Percentiles rank a stretch among this genome's conserved stretches.
Conservation (phyloP, 2,888 invertebrate species). For the Thymelicus acteon region DNA sequence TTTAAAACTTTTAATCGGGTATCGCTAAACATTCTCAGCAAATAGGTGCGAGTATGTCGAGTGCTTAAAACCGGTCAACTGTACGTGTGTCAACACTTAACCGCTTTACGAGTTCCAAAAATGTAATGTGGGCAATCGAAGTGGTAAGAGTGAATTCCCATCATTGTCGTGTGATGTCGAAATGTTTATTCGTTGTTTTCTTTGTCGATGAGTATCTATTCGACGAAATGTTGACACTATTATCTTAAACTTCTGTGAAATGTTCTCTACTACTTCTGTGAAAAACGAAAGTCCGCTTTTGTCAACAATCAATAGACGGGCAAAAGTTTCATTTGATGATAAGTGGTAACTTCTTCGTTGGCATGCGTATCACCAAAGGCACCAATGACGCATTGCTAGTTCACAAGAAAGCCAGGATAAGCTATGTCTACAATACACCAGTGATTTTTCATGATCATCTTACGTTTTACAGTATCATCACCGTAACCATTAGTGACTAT, state of each 20-base stretch:
- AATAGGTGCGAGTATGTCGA: conserved; percentile 4
- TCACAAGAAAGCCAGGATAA: no score
- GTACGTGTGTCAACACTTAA: conserved; percentile 13
- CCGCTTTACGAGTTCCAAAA: not conserved
- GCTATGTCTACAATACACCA: no score
- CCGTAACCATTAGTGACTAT: no score
- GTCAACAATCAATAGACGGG: no score
- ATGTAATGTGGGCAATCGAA: conserved; percentile 7
- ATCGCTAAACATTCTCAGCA: conserved; percentile 30
- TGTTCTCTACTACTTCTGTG: no score
- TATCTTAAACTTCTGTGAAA: not conserved
- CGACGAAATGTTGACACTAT: not conserved
- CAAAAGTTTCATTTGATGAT: no score
- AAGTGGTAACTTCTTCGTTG: no score
- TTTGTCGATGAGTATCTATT: not conserved
- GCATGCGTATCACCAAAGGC: no score
- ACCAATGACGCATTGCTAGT: no score
- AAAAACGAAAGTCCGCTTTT: no score
- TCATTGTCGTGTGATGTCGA: conserved; percentile 7
- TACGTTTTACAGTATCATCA: no score
- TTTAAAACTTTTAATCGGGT: conserved; percentile 28
- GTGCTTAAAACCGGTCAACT: conserved; percentile 28
- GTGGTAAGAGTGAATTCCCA: conserved; percentile 3
- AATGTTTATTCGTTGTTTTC: not conserved
- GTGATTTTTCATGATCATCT: no score